Percentiles rank a stretch among this genome's conserved stretches.
Conservation (phyloP, 2,888 invertebrate genomes). For the Lycia hirtaria region DNA sequence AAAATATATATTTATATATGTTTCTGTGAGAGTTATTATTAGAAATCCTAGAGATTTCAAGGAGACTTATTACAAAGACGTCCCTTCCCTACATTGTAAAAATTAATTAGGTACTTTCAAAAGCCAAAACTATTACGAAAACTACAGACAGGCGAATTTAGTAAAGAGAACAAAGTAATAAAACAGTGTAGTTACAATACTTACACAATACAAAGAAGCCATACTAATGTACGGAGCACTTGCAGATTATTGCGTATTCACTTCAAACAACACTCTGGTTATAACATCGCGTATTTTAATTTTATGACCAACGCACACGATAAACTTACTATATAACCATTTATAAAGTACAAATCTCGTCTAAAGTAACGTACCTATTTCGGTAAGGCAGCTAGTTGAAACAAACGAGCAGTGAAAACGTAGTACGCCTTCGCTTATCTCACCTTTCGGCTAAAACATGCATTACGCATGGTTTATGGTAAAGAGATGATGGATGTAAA, state of each 20-base stretch:
- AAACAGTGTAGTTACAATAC: slow-evolving; percentile 44
- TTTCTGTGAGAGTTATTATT: too few species aligned
- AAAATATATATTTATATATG: too few species aligned
- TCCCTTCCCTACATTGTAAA: slow-evolving; percentile 1
- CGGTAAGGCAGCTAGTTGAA: too few species aligned
- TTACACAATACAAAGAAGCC: slow-evolving; percentile 58
- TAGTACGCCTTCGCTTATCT: too few species aligned
- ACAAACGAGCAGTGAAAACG: too few species aligned
- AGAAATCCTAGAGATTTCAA: too few species aligned
- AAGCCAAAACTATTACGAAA: slow-evolving; percentile 19
- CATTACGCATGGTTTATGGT: too few species aligned
- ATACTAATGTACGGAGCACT: slow-evolving; percentile 49
- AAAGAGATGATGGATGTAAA: too few species aligned
- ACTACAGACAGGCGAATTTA: slow-evolving; percentile 25
- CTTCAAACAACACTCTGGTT: slow-evolving; percentile 49
- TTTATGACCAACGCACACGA: slow-evolving; percentile 1
- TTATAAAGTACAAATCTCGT: too few species aligned
- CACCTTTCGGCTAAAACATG: too few species aligned
- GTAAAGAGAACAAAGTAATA: slow-evolving; percentile 23
- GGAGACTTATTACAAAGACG: too few species aligned
- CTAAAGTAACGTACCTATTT: too few species aligned
- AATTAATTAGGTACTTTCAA: slow-evolving; percentile 7
- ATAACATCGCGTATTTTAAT: slow-evolving; percentile 5
- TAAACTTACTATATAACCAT: background rate
- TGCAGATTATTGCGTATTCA: slow-evolving; percentile 50